These are phyloP conservation scores for Spodoptera littoralis DNA, from an alignment of 2,888 invertebrate species.

Conservation along the genomic window DNA sequence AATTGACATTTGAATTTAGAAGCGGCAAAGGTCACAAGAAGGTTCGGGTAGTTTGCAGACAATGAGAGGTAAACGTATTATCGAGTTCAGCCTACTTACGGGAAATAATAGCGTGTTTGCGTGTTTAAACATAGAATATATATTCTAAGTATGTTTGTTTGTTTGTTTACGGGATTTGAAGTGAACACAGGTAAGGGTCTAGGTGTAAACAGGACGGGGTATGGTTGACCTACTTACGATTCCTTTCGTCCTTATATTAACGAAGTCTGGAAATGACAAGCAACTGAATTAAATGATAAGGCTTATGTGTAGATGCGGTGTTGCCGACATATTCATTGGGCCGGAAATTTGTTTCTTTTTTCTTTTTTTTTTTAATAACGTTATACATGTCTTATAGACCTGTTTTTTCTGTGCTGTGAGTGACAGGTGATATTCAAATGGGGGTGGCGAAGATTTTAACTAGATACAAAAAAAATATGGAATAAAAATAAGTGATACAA, in stretches of 20 bases:
- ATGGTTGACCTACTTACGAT: slow-evolving; percentile 69
- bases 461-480: no score
- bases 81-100: no score
- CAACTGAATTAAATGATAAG: slow-evolving; percentile 53
- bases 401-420: not conserved
- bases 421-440: slow-evolving; percentile 17
- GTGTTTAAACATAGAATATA: not conserved
- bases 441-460: not conserved
- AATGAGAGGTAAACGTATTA: no score
- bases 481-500: not conserved
- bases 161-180: slow-evolving; percentile 61
- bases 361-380: slow-evolving; percentile 4
- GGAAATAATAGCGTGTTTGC: no score
- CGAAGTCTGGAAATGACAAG: slow-evolving; percentile 52
- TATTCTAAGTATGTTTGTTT: slow-evolving; percentile 52
- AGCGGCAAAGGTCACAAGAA: no score
- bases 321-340: slow-evolving; percentile 27
- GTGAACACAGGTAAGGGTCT: slow-evolving; percentile 51
- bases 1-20: no score
- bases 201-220: slow-evolving; percentile 57
- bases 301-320: slow-evolving; percentile 30
- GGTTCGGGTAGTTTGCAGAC: no score
- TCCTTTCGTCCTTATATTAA: slow-evolving; percentile 59
- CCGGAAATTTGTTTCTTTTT: slow-evolving; percentile 28
- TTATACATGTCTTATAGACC: slow-evolving; percentile 1